phyloP scores from a whole-genome alignment of 1,140 invertebrate species.

The Vanessa atalanta region DNA sequence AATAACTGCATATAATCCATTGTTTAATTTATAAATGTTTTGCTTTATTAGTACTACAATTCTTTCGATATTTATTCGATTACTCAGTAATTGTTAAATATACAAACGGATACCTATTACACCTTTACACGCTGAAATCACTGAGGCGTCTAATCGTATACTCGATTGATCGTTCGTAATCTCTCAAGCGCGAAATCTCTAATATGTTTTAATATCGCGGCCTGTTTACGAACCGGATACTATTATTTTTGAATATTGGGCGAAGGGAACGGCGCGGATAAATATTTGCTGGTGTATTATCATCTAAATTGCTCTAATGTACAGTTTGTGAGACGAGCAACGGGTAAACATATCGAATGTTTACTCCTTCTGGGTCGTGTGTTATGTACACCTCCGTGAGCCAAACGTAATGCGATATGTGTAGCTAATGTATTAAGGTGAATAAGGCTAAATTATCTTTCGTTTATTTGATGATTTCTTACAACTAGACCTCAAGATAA shows the following conservation, averaged over 20 bases:
- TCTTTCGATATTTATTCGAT: no score
- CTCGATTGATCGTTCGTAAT: constrained; percentile 42
- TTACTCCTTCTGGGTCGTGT: constrained; percentile 30
- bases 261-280: constrained; percentile 18
- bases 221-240: constrained; percentile 35
- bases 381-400: constrained; percentile 24
- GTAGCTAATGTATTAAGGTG: constrained; percentile 2
- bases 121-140: constrained; percentile 18
- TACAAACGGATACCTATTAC: constrained; percentile 17
- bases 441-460: neutral
- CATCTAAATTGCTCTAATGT: constrained; percentile 45
- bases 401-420: neutral
- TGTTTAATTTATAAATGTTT: no score
- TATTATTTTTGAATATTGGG: constrained; percentile 41
- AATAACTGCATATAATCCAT: no score
- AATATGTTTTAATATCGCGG: constrained; percentile 48
- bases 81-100: no score
- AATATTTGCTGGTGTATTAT: constrained; percentile 41
- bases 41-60: no score
- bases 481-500: no score
- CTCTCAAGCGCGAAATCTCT: constrained; percentile 46
- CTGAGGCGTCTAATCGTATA: constrained; percentile 45
- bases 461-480: neutral
- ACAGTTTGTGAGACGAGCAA: constrained; percentile 27
- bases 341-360: constrained; percentile 36